Base-by-base conservation (phyloP, 2,797 vertebrate species). In the Clamator glandarius region DNA sequence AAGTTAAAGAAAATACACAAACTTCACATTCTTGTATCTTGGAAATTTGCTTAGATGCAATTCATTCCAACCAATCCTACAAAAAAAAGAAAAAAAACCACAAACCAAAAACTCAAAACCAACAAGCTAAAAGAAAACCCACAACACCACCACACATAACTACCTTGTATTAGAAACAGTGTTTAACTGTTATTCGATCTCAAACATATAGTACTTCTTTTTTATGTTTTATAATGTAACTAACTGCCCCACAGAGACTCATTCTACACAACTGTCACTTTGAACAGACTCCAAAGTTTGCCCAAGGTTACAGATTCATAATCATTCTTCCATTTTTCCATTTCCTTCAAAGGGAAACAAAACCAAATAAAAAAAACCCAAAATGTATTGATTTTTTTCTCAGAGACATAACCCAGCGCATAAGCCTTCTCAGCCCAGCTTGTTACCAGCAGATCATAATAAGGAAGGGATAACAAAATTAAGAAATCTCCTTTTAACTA, bases 181-280 rank as follows among this genome's bases (percentile, higher is more conserved):
- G 7, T 50, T 82, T 52, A 73, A 73, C 12, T 73, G 18, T 12
- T 59, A 63, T 54, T 82, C 59, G 54, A 78, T 63, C 15, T 55
- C 2, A 1, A 74, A 44, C 7, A 9, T 28, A 31, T 20, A 33
- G 9, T 2, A 0, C 12, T 68, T 12, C 23, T 42, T 7, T 48
- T 39, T 48, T 77, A 46, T 29, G 48, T 82, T 81, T 72, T 61
- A 26, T 48, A 51, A 76, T 61, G 26, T 48, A 51, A 76, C 23
- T 54, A 78, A 72, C 24, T 58, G 20, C 24, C 12, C 39, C 41
- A 14, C 15, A 72, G 48, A 81, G 39, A 59, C 16, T 39, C 11
- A 12, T 35, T 82, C 66, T 48, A 62, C 54, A 59, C 20, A 39
- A 68, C 5, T 35, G 25, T 10, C 21, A 63, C 50, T 75, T 50